Base-by-base conservation (phyloP, 2,888 invertebrate genomes). In the Arrhopalites spinosus region DNA sequence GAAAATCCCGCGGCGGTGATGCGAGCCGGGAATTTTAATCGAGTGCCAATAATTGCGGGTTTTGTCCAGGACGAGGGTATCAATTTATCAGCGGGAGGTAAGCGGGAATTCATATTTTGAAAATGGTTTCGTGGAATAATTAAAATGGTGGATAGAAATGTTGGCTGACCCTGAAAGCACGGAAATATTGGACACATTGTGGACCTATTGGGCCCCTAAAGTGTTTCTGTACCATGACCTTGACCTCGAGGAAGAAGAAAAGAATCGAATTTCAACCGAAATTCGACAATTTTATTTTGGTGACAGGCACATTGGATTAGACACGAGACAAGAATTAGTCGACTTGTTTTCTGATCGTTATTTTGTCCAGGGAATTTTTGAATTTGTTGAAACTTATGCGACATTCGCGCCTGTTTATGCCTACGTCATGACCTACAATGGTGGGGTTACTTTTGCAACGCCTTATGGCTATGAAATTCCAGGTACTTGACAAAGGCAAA, bases 251-350 rank as follows among this genome's bases (percentile, higher is more conserved):
- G 2, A 59, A 3, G 13, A 5, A 2, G 27, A 59, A 11, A 59
- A 59, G 15, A 27, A 59, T 27, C 23, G 25, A 1, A 59, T 59
- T 25, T 59, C 59, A 2, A 15, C 25, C 0, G 25, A 59, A 27
- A 59, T 59, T 25, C 59, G 59, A 7, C 23, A 59, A 25, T 59
- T 59, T 59, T 59, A 59, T 25, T 59, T 59, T 27, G 59, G 25
- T 25, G 15, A 59, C 59, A 59, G 25, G 8, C 1, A 13, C 13
- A 25, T 59, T 27, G 25, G 27, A 0, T 2, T 25, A 27, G 27
- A 59, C 13, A 59, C 59, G 1, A 59, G 59, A 27, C 59, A 59
- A 25, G 25, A 59, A 7, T 25, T 59, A 2, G 25, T 25, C 1
- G 15, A 59, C 25, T 11, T 59, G 2, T 59, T 5, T 25, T 59